Evolutionary conservation across 2,113 vertebrate species (phyloP).

Genomic region (Egretta garzetta): DNA sequence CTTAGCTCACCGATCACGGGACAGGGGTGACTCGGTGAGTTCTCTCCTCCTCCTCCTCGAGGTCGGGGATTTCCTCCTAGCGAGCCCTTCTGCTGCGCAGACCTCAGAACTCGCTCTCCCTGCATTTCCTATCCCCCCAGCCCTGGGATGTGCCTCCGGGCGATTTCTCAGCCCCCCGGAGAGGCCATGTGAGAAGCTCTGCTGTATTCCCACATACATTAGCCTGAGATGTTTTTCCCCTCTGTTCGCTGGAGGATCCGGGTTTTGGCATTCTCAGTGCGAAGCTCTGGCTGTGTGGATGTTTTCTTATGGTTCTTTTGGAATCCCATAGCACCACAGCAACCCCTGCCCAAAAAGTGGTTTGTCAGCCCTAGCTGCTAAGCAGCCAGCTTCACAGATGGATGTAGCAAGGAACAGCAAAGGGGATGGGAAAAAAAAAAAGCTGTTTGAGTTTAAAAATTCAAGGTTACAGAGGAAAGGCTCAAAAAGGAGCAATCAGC

Average conservation of each 20-base stretch:
- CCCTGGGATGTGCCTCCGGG: neutral
- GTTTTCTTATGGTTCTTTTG: neutral
- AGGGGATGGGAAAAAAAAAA: neutral
- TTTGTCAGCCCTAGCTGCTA: neutral
- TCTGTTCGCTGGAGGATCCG: neutral
- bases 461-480: neutral
- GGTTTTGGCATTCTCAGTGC: neutral
- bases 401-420: neutral
- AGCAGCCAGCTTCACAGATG: neutral
- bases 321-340: neutral
- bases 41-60: neutral
- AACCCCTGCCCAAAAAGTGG: neutral
- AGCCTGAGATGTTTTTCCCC: neutral
- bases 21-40: conserved; percentile 3
- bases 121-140: neutral
- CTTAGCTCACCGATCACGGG: conserved; percentile 25
- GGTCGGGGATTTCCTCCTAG: conserved; percentile 8
- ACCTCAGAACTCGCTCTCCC: accelerated
- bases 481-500: conserved; percentile 41
- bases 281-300: neutral
- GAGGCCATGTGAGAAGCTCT: neutral
- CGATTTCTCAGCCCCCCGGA: neutral
- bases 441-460: neutral
- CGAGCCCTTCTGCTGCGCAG: neutral
- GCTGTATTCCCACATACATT: neutral